Percentiles rank a stretch among this genome's conserved stretches.
Conservation (phyloP, 2,113 vertebrate species). For the Chaetura pelagica region DNA sequence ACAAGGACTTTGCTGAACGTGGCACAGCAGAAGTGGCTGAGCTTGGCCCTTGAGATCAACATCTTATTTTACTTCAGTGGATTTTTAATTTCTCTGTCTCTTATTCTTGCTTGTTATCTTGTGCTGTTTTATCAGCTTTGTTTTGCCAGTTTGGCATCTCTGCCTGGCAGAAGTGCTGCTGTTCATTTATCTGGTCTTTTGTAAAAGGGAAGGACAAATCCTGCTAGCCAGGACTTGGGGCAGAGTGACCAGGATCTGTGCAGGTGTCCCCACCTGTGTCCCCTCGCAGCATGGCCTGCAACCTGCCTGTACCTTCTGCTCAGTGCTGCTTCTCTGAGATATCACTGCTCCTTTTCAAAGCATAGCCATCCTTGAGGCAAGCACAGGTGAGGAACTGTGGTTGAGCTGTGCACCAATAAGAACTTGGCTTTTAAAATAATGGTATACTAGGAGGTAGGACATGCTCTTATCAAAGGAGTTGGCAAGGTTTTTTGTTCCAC, state of each 20-base stretch:
- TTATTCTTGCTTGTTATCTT: slow-evolving; percentile 30
- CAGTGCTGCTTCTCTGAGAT: not conserved
- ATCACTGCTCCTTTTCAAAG: not conserved
- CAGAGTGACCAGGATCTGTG: not conserved
- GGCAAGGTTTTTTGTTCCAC: not conserved
- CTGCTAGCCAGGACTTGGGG: not conserved
- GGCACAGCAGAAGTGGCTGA: not conserved
- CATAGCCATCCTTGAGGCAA: not conserved
- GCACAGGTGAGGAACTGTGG: not conserved
- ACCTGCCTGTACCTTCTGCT: not conserved
- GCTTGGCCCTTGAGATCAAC: not conserved
- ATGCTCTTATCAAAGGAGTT: slow-evolving; percentile 17
- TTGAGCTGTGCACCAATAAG: not conserved
- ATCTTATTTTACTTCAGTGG: not conserved
- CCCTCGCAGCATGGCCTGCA: not conserved
- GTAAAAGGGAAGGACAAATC: not conserved
- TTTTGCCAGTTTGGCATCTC: slow-evolving; percentile 36
- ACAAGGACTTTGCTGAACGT: not conserved
- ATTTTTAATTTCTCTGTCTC: not conserved
- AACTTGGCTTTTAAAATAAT: not conserved
- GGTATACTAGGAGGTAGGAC: not conserved
- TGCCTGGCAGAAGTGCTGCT: slow-evolving; percentile 17
- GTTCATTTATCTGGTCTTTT: not conserved
- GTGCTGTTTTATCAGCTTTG: slow-evolving; percentile 54
- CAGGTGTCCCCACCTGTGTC: not conserved